These are phyloP conservation scores for Thymelicus acteon DNA, from an alignment of 2,888 invertebrate genomes.

Conservation along the genomic window DNA sequence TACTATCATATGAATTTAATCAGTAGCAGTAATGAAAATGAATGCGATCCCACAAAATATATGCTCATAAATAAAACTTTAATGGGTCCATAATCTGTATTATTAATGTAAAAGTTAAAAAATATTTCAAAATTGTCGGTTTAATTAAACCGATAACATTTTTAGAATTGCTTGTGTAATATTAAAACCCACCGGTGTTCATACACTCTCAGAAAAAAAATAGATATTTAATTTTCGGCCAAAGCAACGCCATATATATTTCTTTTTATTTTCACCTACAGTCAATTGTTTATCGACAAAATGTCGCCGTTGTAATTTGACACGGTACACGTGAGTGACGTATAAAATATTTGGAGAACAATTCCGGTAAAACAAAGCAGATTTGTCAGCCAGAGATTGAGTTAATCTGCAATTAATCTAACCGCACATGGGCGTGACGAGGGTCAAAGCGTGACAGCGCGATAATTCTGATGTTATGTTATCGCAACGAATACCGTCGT, in stretches of 20 bases:
- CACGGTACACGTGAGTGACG: conserved; percentile 8
- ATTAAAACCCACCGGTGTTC: no score
- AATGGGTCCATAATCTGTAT: no score
- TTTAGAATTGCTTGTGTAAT: no score
- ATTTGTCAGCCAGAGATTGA: conserved; percentile 63
- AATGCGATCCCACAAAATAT: no score
- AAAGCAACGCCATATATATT: neutral
- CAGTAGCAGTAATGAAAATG: no score
- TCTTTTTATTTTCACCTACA: neutral
- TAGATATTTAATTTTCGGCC: no score
- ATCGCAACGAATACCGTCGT: conserved; percentile 33
- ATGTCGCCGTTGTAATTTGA: neutral
- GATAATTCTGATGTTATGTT: conserved; percentile 76
- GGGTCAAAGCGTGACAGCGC: conserved; percentile 71
- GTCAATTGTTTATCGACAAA: neutral
- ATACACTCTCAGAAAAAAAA: no score
- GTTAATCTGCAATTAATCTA: conserved; percentile 71
- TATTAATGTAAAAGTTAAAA: no score
- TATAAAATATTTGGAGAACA: conserved; percentile 21
- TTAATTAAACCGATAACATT: no score
- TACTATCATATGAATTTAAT: no score
- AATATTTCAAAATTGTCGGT: no score
- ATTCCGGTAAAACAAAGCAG: conserved; percentile 50
- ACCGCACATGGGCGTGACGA: conserved; percentile 70
- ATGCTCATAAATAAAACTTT: no score